Conservation (phyloP, 2,888 invertebrate genomes). For the Ischnus inquisitorius region DNA sequence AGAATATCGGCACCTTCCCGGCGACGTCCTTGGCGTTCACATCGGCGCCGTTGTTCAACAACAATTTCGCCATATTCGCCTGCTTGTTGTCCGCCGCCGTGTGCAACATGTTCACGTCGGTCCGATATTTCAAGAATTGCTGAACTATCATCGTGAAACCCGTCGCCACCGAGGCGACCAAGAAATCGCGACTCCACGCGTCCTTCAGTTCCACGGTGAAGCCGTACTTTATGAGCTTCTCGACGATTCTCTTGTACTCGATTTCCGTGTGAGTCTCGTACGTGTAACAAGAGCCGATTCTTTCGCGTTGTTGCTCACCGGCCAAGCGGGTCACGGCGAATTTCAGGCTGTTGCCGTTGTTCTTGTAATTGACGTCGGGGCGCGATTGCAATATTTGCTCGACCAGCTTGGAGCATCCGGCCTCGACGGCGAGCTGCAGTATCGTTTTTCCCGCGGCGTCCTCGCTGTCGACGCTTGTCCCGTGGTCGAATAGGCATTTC, state of each 20-base stretch:
- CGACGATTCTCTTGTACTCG: background rate
- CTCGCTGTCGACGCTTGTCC: background rate
- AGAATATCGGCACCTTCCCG: background rate
- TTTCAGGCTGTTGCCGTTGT: background rate
- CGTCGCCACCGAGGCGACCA: background rate
- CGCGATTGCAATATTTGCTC: background rate
- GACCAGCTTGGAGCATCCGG: background rate
- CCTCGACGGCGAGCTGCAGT: background rate
- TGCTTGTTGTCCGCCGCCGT: background rate
- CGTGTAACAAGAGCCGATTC: background rate
- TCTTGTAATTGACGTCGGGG: background rate
- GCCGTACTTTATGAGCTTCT: background rate
- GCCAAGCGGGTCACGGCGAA: background rate
- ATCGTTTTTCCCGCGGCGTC: background rate
- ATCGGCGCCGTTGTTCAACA: background rate
- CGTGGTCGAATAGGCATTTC: background rate
- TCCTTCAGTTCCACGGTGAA: background rate
- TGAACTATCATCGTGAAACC: background rate
- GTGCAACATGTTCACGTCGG: background rate
- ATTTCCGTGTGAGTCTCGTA: slow-evolving; percentile 4
- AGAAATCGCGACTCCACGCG: background rate
- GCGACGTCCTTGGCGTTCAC: background rate
- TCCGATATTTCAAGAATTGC: background rate
- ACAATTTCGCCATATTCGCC: background rate
- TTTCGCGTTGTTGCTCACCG: background rate